Base-by-base conservation (phyloP, 1,140 invertebrate genomes). In the Bathynomus jamesi region DNA sequence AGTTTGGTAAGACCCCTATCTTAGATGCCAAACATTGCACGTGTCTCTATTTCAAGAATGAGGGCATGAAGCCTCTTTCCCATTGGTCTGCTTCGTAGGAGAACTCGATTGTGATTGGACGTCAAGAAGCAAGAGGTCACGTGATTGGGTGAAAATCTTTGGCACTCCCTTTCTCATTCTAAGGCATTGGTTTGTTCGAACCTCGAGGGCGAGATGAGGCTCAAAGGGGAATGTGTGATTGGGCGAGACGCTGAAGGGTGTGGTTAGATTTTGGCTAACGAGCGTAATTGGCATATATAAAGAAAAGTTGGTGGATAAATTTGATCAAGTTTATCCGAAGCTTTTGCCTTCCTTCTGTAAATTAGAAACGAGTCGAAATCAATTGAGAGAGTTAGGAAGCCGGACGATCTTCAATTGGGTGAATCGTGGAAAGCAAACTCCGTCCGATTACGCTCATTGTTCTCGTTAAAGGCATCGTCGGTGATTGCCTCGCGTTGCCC, bases 241-340 rank as follows among this genome's bases (percentile, higher is more conserved):
- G 72, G 72, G 30, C 13, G 29, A 27, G n/a, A n/a, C 7, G 4
- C 3, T 13, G 24, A 27, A 29, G 72, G 72, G 72, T 65, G 68
- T 46, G 69, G 72, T 61, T n/a, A 46, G 13, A 53, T 21, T 25
- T 25, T 13, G 28, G 27, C 67, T 74, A 70, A 74, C 72, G 53
- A 74, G 68, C 29, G 62, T 74, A 74, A 74, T 74, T 74, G 72
- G 46, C 68, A 68, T 74, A 74, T 74, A 74, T 74, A 74, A 74
- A 74, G 72, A 74, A 74, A 74, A 74, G 72, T 74, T 74, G 68
- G 67, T 66, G 68, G 72, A 70, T 74, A 74, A 68, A 74, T 74
- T 74, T 74, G 72, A 74, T 74, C 72, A 70, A 74, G 72, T 74
- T 68, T 32, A 72, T 74, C 40, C 67, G 72, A 74, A 68, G 53